Evolutionary conservation across 2,888 invertebrate genomes (phyloP).

Genomic region (Metalampra italica): DNA sequence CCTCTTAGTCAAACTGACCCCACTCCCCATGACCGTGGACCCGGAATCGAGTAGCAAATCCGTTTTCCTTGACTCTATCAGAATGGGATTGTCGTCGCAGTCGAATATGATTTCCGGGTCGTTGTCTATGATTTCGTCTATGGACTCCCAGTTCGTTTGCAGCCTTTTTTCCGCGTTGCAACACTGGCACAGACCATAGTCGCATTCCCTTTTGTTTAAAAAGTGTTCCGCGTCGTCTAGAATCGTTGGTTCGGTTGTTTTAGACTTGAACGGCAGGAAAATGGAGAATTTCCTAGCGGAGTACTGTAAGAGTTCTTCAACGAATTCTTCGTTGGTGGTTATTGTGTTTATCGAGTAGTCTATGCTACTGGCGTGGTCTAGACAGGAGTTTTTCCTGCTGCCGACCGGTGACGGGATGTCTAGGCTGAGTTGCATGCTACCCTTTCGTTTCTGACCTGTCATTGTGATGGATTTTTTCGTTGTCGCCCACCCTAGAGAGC

Average conservation of each 20-base stretch:
- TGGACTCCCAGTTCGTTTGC: constrained; percentile 58
- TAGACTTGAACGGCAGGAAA: constrained; percentile 37
- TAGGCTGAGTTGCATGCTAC: constrained; percentile 42
- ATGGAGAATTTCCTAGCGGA: constrained; percentile 63
- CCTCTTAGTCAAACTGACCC: constrained; percentile 32
- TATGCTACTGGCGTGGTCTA: constrained; percentile 7
- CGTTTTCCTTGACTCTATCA: constrained; percentile 44
- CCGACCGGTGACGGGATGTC: constrained; percentile 13
- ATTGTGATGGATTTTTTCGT: constrained; percentile 85
- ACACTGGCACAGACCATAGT: constrained; percentile 64
- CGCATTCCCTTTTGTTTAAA: constrained; percentile 64
- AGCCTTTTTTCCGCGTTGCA: constrained; percentile 44
- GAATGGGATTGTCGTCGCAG: constrained; percentile 57
- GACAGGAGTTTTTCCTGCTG: constrained; percentile 17
- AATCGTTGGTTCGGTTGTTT: constrained; percentile 50
- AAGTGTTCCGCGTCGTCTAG: constrained; percentile 62
- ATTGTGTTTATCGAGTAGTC: constrained; percentile 21
- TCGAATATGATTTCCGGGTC: constrained; percentile 73
- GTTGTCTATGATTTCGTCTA: constrained; percentile 69
- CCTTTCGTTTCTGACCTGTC: constrained; percentile 83
- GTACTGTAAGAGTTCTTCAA: constrained; percentile 54
- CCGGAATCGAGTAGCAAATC: constrained; percentile 20
- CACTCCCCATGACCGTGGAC: constrained; percentile 16
- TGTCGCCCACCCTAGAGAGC: constrained; percentile 93
- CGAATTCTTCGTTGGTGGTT: constrained; percentile 24